Evolutionary conservation across 2,888 invertebrate species (phyloP).

Genomic region (Busseola fusca): DNA sequence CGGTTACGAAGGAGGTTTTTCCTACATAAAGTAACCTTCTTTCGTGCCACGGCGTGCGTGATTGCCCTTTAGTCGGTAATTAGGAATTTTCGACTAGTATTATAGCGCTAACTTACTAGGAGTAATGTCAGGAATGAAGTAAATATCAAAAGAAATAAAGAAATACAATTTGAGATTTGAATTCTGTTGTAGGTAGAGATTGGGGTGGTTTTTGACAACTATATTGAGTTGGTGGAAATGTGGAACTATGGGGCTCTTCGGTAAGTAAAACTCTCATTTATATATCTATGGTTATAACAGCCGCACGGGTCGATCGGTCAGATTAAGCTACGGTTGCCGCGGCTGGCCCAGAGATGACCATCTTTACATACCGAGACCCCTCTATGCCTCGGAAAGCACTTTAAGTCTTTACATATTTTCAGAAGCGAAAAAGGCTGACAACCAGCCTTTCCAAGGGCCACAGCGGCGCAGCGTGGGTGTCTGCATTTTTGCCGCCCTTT

Average conservation of each 20-base stretch:
- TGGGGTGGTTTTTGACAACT: not conserved
- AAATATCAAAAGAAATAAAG: conserved; percentile 59
- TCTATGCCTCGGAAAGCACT: too few relatives aligned
- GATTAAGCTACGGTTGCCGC: too few relatives aligned
- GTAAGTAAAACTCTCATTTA: not conserved
- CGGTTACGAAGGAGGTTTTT: conserved; percentile 56
- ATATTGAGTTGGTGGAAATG: not conserved
- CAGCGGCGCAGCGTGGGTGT: too few relatives aligned
- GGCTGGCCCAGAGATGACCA: too few relatives aligned
- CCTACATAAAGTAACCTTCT: conserved; percentile 66
- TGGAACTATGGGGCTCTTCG: not conserved
- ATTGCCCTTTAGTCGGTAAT: conserved; percentile 75
- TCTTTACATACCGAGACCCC: too few relatives aligned
- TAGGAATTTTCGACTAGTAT: conserved; percentile 68
- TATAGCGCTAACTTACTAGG: conserved; percentile 54
- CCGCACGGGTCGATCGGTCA: not conserved
- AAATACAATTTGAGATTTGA: conserved; percentile 39
- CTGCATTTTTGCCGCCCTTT: too few relatives aligned
- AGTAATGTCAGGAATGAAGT: conserved; percentile 58
- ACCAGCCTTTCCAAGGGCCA: too few relatives aligned
- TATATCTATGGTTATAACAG: not conserved
- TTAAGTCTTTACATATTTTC: not conserved
- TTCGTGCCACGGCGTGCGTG: conserved; percentile 73
- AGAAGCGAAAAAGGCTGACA: not conserved
- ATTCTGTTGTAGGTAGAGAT: conserved; percentile 12